Evolutionary conservation across 2,888 invertebrate species (phyloP).

Genomic region (Callyntrura sp.): DNA sequence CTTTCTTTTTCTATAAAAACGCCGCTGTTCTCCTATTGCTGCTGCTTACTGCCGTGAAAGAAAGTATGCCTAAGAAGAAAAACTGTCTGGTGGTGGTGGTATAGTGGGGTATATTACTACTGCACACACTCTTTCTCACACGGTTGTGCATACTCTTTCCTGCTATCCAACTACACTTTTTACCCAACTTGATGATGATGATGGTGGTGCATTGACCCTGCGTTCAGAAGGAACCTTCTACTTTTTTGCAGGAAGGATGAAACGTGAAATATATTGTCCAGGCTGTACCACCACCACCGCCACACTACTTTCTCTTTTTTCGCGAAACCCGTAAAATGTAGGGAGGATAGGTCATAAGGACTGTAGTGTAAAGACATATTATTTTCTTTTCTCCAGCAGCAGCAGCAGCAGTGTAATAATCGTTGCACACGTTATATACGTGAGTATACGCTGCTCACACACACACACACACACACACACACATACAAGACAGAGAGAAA

Average conservation of each 20-base stretch:
- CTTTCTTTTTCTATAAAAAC: neutral
- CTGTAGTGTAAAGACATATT: neutral
- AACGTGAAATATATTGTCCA: constrained; percentile 77
- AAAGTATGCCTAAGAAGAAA: constrained; percentile 36
- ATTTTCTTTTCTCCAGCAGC: constrained; percentile 10
- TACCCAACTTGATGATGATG: constrained; percentile 10
- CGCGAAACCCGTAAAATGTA: neutral
- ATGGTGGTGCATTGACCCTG: constrained; percentile 78
- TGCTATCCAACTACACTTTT: too few species aligned
- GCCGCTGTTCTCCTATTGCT: constrained; percentile 29
- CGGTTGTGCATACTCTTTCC: too few species aligned
- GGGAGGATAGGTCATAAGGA: too few species aligned
- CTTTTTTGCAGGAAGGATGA: constrained; percentile 76
- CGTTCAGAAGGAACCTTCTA: constrained; percentile 74
- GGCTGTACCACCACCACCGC: constrained; percentile 44
- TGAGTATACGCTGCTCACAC: neutral
- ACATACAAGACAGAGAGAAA: neutral
- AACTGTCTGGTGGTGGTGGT: constrained; percentile 11
- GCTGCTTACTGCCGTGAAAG: constrained; percentile 19
- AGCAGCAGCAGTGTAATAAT: neutral
- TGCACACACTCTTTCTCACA: too few species aligned
- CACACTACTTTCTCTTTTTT: constrained; percentile 62
- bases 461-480: neutral
- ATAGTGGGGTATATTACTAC: too few species aligned
- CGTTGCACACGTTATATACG: neutral